These are phyloP conservation scores for Crematogaster levior DNA, from an alignment of 2,888 invertebrate species.

Conservation along the genomic window DNA sequence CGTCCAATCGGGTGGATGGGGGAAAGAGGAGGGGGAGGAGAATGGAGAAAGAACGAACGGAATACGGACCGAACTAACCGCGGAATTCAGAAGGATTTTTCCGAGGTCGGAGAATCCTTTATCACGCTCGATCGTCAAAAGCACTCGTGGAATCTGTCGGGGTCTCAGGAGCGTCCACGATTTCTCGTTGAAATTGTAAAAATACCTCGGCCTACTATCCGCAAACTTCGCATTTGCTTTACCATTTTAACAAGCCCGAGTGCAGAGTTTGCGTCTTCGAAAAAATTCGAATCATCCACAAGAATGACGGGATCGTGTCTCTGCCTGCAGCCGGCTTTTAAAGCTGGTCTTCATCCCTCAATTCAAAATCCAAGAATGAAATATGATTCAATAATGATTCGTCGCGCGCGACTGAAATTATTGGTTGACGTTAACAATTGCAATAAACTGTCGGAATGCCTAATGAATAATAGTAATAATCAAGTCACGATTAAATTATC, in stretches of 20 bases:
- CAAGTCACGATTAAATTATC: conserved; percentile 34
- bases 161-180: neutral
- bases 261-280: neutral
- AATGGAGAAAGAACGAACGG: neutral
- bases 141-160: conserved; percentile 37
- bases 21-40: neutral
- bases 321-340: neutral
- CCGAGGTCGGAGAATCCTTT: neutral
- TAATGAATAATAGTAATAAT: conserved; percentile 30
- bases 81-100: conserved; percentile 39
- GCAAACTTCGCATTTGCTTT: neutral
- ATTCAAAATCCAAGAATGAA: neutral
- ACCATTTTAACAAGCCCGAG: conserved; percentile 21
- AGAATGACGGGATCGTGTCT: conserved; percentile 2
- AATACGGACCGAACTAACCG: neutral
- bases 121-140: conserved; percentile 31
- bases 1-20: too few species aligned
- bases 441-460: neutral
- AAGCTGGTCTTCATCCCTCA: neutral
- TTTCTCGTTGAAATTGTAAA: conserved; percentile 42
- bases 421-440: neutral
- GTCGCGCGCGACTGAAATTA: conserved; percentile 3
- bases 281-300: conserved; percentile 40
- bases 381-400: neutral
- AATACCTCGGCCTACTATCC: conserved; percentile 30